Base-by-base conservation (phyloP, 2,113 vertebrate species). In the Corynorhinus townsendii region DNA sequence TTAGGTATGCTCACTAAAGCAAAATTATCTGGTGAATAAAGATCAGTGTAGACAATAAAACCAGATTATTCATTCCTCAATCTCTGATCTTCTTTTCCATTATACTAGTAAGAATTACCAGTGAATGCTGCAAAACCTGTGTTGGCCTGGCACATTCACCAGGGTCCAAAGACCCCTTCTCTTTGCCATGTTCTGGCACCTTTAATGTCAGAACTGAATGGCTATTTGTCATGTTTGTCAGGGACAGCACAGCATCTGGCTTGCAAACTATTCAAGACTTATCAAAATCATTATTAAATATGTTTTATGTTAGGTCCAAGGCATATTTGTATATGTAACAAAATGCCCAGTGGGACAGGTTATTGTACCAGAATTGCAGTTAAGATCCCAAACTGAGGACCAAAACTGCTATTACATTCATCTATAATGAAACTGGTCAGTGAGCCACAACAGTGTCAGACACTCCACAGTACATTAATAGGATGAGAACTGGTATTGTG, bases 1-100 rank as follows among this genome's bases (percentile, higher is more conserved):
- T 86, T 16, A 92, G 66, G 66, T 45, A 12, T 85, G n/a, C 20
- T 33, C 75, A 38, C 56, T 17, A 77, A 79, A 91, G 71, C 79
- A 72, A 71, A 87, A 35, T 93, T 86, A 93, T 56, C 69, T 84
- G 17, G 19, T 76, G 85, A 95, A 33, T 43, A 30, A 30, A 90
- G 62, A 75, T 91, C 86, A 88, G 26, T 72, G 62, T 24, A 64
- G 75, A 86, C 75, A 89, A 62, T 7, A 52, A 94, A 75, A 52
- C 26, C 52, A 93, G 24, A 72, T 33, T 45, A 86, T 59, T 52
- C 26, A 77, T 77, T 84, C 84, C 9, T 7, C 20, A 3, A 2
- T 73, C 20, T 38, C 20, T 38, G 35, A 11, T 56, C n/a, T 66
- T 20, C 9, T 22, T 72, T 93, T 49, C 77, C 71, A 72, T 45